phyloP scores from a whole-genome alignment of 2,888 invertebrate genomes.

The Theodoxus fluviatilis region DNA sequence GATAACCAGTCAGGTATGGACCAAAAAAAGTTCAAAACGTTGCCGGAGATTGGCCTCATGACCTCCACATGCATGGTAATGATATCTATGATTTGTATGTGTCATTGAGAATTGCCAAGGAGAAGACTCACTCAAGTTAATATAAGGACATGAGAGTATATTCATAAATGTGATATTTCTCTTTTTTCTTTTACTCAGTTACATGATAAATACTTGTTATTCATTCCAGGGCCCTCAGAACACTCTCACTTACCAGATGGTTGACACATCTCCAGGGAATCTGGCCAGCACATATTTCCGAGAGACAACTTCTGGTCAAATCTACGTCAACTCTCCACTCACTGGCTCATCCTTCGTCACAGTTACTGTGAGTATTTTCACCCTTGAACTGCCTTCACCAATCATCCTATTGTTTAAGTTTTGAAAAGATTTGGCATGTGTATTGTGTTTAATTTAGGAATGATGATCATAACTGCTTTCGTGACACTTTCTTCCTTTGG shows the following conservation, averaged over 20 bases:
- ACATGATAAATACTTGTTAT: not conserved
- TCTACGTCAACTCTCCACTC: slow-evolving; percentile 23
- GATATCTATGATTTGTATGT: not conserved
- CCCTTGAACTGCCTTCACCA: too few relatives aligned
- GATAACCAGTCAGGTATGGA: too few relatives aligned
- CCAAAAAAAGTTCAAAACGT: too few relatives aligned
- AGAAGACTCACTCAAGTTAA: too few relatives aligned
- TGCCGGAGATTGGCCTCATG: too few relatives aligned
- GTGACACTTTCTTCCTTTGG: too few relatives aligned
- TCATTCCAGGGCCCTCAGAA: slow-evolving; percentile 30
- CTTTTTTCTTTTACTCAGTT: not conserved
- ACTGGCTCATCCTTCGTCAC: too few relatives aligned
- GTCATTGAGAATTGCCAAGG: too few relatives aligned
- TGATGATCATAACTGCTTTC: too few relatives aligned
- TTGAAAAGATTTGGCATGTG: not conserved
- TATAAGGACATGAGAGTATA: too few relatives aligned
- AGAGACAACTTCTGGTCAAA: slow-evolving; percentile 23
- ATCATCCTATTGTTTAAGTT: not conserved
- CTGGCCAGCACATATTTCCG: slow-evolving; percentile 27
- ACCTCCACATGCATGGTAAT: too few relatives aligned
- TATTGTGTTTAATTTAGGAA: not conserved
- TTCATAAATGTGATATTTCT: not conserved
- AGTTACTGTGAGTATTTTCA: too few relatives aligned
- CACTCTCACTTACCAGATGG: slow-evolving; percentile 6
- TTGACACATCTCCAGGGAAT: slow-evolving; percentile 15